A percentile compares a stretch with the other conserved stretches of the same genome.
These are phyloP conservation scores for Anthopleura sola DNA, from an alignment of 64 coral and sea anemone genomes.

Conservation along the genomic window DNA sequence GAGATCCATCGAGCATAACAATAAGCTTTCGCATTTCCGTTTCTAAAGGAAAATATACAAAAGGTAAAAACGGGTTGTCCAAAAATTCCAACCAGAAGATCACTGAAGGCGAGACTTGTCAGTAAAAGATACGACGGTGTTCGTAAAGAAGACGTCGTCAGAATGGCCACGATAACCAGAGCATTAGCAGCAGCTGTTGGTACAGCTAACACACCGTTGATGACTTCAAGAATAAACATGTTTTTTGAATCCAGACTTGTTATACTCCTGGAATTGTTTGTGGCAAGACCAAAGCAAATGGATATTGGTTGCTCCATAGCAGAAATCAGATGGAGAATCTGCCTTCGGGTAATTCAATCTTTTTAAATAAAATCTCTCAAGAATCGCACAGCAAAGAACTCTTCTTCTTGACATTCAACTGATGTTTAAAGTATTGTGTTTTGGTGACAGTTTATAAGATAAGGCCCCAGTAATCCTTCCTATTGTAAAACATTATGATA, in stretches of 20 bases:
- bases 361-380: too few relatives aligned
- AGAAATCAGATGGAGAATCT: too few relatives aligned
- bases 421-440: too few relatives aligned
- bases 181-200: constrained; percentile 1
- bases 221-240: not conserved
- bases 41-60: not conserved
- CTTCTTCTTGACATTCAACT: too few relatives aligned
- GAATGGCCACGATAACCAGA: constrained; percentile 16
- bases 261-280: not conserved
- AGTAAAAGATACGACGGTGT: constrained; percentile 23
- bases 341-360: too few relatives aligned
- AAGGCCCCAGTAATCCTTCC: too few relatives aligned
- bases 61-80: not conserved
- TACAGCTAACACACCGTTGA: not conserved
- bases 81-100: not conserved
- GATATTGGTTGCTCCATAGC: not conserved
- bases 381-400: too few relatives aligned
- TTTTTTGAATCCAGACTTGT: not conserved
- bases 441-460: too few relatives aligned
- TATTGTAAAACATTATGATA: too few relatives aligned
- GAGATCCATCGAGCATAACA: not conserved
- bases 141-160: constrained; percentile 4
- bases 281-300: not conserved
- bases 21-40: not conserved
- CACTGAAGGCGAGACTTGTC: constrained; percentile 3